Evolutionary conservation across 2,797 vertebrate genomes (phyloP).

Genomic region (Knipowitschia caucasica): DNA sequence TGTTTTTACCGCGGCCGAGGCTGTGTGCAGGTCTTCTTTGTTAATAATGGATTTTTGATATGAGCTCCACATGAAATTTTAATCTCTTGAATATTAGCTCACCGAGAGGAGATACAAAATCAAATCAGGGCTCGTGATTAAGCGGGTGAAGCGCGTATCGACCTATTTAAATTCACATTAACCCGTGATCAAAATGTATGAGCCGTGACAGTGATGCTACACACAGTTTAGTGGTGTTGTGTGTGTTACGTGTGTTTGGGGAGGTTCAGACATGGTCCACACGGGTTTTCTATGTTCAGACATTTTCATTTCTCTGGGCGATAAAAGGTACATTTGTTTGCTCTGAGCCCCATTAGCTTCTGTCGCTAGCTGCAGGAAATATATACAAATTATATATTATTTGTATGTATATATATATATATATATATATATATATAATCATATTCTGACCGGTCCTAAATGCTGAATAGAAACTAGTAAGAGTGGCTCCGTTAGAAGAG

Average conservation of each 20-base stretch:
- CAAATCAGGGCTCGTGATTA: slow-evolving; percentile 77
- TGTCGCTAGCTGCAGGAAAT: too few species aligned
- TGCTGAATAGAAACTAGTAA: too few species aligned
- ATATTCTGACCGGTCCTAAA: too few species aligned
- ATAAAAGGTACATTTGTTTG: too few species aligned
- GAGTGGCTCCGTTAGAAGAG: too few species aligned
- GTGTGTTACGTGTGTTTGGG: slow-evolving; percentile 64
- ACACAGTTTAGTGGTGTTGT: slow-evolving; percentile 61
- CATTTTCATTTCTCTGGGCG: too few species aligned
- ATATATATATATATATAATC: too few species aligned
- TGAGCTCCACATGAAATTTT: slow-evolving; percentile 77
- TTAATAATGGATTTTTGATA: slow-evolving; percentile 79
- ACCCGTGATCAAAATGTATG: slow-evolving; percentile 74
- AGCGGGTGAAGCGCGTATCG: slow-evolving; percentile 69
- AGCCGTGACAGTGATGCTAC: slow-evolving; percentile 65
- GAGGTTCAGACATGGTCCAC: slow-evolving; percentile 54
- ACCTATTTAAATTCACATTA: slow-evolving; percentile 79
- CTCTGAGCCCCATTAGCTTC: too few species aligned
- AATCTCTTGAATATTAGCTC: slow-evolving; percentile 78
- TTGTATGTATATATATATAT: too few species aligned
- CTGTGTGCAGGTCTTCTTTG: slow-evolving; percentile 57
- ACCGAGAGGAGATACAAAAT: slow-evolving; percentile 72
- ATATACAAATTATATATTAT: too few species aligned
- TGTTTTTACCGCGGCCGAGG: slow-evolving; percentile 35
- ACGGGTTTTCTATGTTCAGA: neutral